phyloP scores from a whole-genome alignment of 2,888 invertebrate species.

The Limnephilus auricula region DNA sequence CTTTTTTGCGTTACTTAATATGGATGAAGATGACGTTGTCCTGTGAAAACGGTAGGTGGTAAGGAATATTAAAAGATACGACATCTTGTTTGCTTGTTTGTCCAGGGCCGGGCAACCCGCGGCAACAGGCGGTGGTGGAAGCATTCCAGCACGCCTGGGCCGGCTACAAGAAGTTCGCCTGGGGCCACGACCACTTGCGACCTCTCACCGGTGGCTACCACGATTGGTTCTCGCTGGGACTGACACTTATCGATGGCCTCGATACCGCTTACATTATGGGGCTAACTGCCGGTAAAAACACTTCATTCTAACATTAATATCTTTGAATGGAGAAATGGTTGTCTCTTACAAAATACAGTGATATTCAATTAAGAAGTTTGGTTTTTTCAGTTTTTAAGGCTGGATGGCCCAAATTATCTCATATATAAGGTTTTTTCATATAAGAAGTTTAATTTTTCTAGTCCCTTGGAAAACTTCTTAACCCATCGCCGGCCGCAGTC shows the following conservation, averaged over 20 bases:
- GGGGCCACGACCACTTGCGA: conserved; percentile 98
- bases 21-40: too few species aligned
- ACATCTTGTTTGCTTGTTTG: conserved; percentile 53
- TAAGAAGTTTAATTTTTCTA: too few species aligned
- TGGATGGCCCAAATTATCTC: too few species aligned
- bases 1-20: too few species aligned
- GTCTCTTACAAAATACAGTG: not conserved
- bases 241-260: conserved; percentile 96
- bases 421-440: too few species aligned
- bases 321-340: not conserved
- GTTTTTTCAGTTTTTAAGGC: too few species aligned
- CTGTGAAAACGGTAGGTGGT: too few species aligned
- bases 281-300: conserved; percentile 86
- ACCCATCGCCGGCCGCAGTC: too few species aligned
- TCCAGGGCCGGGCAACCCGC: conserved; percentile 86
- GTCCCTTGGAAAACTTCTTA: too few species aligned
- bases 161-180: conserved; percentile 95
- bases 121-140: conserved; percentile 90
- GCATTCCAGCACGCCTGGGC: conserved; percentile 97
- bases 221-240: conserved; percentile 97
- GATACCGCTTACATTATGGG: conserved; percentile 99
- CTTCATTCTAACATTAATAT: not conserved
- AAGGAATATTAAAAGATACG: too few species aligned
- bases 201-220: conserved; percentile 90
- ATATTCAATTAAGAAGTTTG: too few species aligned